Base-by-base conservation (phyloP, 2,113 vertebrate genomes). In the Mugil cephalus region DNA sequence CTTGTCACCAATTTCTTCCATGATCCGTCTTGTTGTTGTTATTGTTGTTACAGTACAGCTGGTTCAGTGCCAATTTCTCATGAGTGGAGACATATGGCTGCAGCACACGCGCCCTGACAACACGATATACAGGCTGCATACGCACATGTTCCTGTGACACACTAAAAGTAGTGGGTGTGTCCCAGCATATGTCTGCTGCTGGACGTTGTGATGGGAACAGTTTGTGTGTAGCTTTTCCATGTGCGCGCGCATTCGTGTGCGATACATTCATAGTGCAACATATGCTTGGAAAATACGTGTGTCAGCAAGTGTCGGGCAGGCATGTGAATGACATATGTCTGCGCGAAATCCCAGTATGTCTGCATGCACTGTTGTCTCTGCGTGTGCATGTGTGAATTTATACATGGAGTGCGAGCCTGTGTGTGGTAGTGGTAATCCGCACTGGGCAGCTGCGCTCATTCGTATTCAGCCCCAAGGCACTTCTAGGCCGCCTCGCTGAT, bases 391-490 rank as follows among this genome's bases (percentile, higher is more conserved):
- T 83, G 74, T 84, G 66, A 80, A 85, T 76, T 36, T 76, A 52
- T 74, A 39, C 39, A 66, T 45, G 8, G 24, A 69, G 68, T 6
- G 15, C 55, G 62, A 24, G 69, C 54, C 48, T 75, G 74, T 82
- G 81, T 83, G 76, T 75, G 73, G 69, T 61, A 67, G 62, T 30
- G 24, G 24, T 89, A 88, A 90, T 87, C 87, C 45, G 30, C 68
- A 75, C 55, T 69, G 71, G 82, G 82, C 88, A 89, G 85, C 85
- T 92, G 88, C 5, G 18, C 83, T 84, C 68, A 79, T 91, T 91
- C 56, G 40, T 82, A 84, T 89, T 84, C 82, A 85, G 74, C 85
- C 88, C 82, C 61, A 10, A 84, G 87, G 89, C 84, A 74, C 84
- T 87, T 83, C 63, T 38, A 73, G 72, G 81, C 81, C 67, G 47